A percentile compares a stretch with the other conserved stretches of the same genome.
These are phyloP conservation scores for Myzus persicae DNA, from an alignment of 1,140 invertebrate species.

Conservation along the genomic window DNA sequence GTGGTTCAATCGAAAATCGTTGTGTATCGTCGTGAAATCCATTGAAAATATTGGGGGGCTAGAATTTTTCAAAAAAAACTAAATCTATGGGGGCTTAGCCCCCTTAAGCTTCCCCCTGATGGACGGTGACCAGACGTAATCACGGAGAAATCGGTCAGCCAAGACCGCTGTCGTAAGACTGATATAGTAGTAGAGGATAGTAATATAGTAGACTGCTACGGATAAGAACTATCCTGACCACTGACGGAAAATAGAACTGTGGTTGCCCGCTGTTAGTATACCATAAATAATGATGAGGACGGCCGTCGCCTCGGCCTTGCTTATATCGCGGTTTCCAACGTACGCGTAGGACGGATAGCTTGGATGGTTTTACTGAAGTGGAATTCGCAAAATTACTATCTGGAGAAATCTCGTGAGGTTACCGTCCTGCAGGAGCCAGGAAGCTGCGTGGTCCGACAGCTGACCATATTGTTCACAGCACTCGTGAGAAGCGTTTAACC, in stretches of 20 bases:
- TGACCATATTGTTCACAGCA: not conserved
- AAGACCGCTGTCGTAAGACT: not conserved
- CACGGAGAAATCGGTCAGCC: not conserved
- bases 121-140: not conserved
- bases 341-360: too few relatives aligned
- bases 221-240: not conserved
- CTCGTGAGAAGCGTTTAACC: not conserved
- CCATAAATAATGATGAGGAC: not conserved
- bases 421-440: not conserved
- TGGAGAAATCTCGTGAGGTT: not conserved
- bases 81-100: too few relatives aligned
- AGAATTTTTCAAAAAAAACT: too few relatives aligned
- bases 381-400: not conserved
- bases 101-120: too few relatives aligned
- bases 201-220: too few relatives aligned
- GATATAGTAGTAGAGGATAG: too few relatives aligned
- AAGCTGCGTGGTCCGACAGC: not conserved
- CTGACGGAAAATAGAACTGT: not conserved
- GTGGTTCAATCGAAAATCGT: not conserved
- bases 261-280: not conserved
- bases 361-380: not conserved
- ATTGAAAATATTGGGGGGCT: too few relatives aligned
- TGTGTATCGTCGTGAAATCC: too few relatives aligned
- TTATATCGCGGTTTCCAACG: not conserved
- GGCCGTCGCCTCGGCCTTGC: not conserved